These are phyloP conservation scores for Scaptomyza caliginosa DNA, from an alignment of 2,888 invertebrate genomes.

Conservation along the genomic window DNA sequence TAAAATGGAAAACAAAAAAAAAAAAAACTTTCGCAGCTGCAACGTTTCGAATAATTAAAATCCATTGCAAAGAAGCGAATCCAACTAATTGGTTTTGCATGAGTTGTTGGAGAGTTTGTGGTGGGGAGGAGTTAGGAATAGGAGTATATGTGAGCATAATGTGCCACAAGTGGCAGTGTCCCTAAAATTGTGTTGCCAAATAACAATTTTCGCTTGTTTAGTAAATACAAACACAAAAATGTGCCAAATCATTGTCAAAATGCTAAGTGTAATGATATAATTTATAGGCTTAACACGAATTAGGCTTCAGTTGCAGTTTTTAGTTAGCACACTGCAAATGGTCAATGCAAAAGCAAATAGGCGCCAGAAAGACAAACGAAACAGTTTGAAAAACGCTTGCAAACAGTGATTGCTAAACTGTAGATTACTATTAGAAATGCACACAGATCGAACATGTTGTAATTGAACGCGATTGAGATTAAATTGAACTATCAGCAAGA, in stretches of 20 bases:
- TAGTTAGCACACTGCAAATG: slow-evolving; percentile 1
- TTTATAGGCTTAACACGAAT: neutral
- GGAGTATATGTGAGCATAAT: slow-evolving; percentile 6
- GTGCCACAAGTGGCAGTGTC: slow-evolving; percentile 56
- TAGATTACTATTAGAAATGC: neutral
- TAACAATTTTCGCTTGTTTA: slow-evolving; percentile 31
- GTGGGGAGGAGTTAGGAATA: neutral
- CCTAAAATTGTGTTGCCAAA: slow-evolving; percentile 24
- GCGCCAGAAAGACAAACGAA: slow-evolving; percentile 25
- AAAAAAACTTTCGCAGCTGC: slow-evolving; percentile 36
- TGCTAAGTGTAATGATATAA: neutral
- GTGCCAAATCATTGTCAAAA: slow-evolving; percentile 1
- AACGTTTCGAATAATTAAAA: slow-evolving; percentile 54
- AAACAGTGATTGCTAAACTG: neutral
- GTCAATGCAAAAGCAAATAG: slow-evolving; percentile 14
- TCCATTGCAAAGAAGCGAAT: slow-evolving; percentile 63
- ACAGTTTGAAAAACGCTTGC: neutral
- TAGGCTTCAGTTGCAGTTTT: slow-evolving; percentile 1
- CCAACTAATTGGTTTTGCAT: slow-evolving; percentile 80
- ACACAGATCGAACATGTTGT: neutral
- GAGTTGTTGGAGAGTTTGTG: slow-evolving; percentile 52
- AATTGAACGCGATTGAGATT: neutral
- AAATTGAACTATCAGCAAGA: too few relatives aligned
- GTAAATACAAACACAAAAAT: slow-evolving; percentile 18
- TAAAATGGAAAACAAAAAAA: neutral